Base-by-base conservation (phyloP, 1,140 invertebrate species). In the Pristionchus pacificus region DNA sequence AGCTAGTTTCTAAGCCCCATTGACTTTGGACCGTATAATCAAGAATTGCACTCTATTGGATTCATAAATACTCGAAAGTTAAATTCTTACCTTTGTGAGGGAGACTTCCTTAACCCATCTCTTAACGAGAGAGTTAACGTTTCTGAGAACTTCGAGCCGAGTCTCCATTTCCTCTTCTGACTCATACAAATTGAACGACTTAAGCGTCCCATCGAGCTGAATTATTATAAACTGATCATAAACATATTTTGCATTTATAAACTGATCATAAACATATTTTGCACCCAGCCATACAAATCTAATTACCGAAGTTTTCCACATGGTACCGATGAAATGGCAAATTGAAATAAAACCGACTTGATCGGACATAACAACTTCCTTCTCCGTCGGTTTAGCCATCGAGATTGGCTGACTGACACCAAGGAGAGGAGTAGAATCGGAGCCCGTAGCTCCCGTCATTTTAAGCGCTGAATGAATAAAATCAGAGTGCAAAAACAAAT, bases 321-420 rank as follows among this genome's bases (percentile, higher is more conserved):
- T n/a, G n/a, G 3, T 30, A 72, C 28, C 29, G 10, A 63, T 31
- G 15, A 76, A 38, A 59, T 28, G 62, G 61, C 32, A 60, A 59
- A 10, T 14, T 28, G 32, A 65, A 77, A 32, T 13, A 63, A 63
- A 70, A 31, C 74, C 38, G 25, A 80, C 79, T 33, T 80, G 60
- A 19, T 67, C 65, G 6, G 78, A 75, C 24, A 79, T 38, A 15
- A 60, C 28, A n/a, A 74, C 31, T 30, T 80, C 79, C 28, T 57
- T 59, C 25, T 68, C 64, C 14, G 77, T 74, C 62, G 79, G 80
- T 14, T 60, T 38, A 38, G 78, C 69, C n/a, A 65, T 69, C 28
- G 74, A 80, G 27, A 80, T 80, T 29, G 79, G 80, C n/a, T 75
- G 78, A 25, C 79, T 81, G 2, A 80, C 80, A 2, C 79, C 80